Evolutionary conservation across 2,113 vertebrate genomes (phyloP), one percentile per base, ranked within the genome.

Genomic region (Phainopepla nitens): DNA sequence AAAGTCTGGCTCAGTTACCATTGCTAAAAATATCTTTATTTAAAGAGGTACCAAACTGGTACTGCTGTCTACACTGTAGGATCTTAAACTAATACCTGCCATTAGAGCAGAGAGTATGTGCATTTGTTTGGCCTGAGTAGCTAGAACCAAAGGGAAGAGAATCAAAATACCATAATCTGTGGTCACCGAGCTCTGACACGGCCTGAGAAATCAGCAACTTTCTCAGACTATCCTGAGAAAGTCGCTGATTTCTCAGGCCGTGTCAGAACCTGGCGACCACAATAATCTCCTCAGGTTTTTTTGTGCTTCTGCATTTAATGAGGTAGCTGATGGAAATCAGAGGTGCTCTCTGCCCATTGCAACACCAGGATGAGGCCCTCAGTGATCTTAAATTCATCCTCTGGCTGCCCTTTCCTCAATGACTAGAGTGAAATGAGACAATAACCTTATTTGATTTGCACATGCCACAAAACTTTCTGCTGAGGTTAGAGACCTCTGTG

Each of bases 381-480:
- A 44, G 41, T 25, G 33, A 68, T 73, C 47, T 91, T 47, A 89
- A 78, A 58, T 88, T 92, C 45, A 69, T 82, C 58, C 60, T 86
- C 64, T 83, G 29, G 9, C 41, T 94, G 79, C 76, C 58, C 64
- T 94, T 71, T 80, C 58, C 82, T 64, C 73, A 66, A 24, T 53
- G 80, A 60, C 56, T 65, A 7, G 69, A 76, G 54, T 73, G 79
- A 90, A 95, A 94, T 41, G 68, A 92, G 47, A 71, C 80, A 86
- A 58, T 50, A 97, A 73, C 45, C 60, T 91, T 33, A 54, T 81
- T 42, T 88, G 54, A 93, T 92, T 83, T 94, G 75, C 70, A 85
- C 62, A 77, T 61, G 36, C 62, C 70, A 76, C 88, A 80, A n/a
- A 95, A 79, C 36, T 80, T 65, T 61, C 57, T 0, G 0, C 49